Conservation (phyloP, 1,140 invertebrate genomes). For the Spodoptera frugiperda region DNA sequence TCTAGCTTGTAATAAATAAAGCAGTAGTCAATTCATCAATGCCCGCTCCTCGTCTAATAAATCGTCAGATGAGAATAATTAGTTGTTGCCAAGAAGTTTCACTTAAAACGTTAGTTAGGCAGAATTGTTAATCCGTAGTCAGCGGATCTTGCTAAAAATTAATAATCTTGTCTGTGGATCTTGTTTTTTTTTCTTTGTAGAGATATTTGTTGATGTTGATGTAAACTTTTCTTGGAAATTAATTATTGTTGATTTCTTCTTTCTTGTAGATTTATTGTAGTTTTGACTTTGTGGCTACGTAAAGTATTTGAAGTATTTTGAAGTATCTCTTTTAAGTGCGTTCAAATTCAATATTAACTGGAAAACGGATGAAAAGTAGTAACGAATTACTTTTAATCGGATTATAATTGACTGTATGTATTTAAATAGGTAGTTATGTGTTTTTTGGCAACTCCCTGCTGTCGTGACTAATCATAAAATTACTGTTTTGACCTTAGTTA, state of each 20-base stretch:
- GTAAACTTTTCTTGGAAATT: not conserved
- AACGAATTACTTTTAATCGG: constrained; percentile 3
- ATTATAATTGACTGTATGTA: not conserved
- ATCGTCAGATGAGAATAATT: not conserved
- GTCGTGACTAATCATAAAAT: constrained; percentile 18
- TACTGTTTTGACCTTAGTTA: constrained; percentile 22
- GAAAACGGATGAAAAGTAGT: not conserved
- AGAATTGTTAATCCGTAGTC: constrained; percentile 15
- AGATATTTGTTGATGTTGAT: not conserved
- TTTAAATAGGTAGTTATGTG: not conserved
- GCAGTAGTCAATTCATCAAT: not conserved
- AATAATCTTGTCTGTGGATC: not conserved
- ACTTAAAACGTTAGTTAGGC: not conserved
- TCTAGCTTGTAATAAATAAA: not conserved
- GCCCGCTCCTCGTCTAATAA: not conserved
- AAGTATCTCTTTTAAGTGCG: constrained; percentile 6
- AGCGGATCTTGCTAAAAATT: constrained; percentile 10
- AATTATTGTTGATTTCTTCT: no score
- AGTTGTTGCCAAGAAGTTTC: constrained; percentile 9
- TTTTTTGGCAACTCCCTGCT: constrained; percentile 14
- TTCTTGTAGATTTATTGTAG: not conserved
- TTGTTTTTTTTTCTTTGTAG: not conserved
- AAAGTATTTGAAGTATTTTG: constrained; percentile 37
- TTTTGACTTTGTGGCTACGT: constrained; percentile 22
- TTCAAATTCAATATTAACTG: constrained; percentile 29